phyloP scores from a whole-genome alignment of 2,797 vertebrate species.

The Halcyon chelicuti region DNA sequence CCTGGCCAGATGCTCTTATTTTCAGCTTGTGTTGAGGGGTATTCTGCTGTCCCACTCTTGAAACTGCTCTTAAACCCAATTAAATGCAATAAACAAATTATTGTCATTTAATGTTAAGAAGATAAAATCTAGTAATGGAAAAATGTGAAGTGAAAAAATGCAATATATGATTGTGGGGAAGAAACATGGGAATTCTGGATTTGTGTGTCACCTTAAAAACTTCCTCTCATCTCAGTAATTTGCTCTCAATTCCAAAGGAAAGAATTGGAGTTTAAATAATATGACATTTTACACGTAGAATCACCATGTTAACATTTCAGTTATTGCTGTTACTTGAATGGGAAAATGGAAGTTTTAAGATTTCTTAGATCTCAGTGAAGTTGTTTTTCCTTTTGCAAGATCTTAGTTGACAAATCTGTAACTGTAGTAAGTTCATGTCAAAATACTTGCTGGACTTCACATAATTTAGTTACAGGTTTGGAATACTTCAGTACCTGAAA shows the following conservation, averaged over 20 bases:
- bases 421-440: not conserved
- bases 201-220: not conserved
- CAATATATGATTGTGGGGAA: not conserved
- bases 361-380: not conserved
- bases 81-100: not conserved
- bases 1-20: not conserved
- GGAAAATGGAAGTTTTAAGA: not conserved
- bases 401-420: not conserved
- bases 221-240: not conserved
- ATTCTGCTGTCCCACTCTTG: not conserved
- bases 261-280: not conserved
- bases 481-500: not conserved
- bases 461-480: not conserved
- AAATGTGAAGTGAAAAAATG: not conserved
- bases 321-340: not conserved
- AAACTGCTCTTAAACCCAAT: not conserved
- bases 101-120: not conserved
- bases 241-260: not conserved
- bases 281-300: not conserved
- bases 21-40: not conserved
- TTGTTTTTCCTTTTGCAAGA: not conserved
- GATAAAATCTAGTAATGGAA: not conserved
- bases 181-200: not conserved
- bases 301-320: not conserved
- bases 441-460: not conserved